These are phyloP conservation scores for Campaea margaritaria DNA, from an alignment of 2,888 invertebrate genomes.

Conservation along the genomic window DNA sequence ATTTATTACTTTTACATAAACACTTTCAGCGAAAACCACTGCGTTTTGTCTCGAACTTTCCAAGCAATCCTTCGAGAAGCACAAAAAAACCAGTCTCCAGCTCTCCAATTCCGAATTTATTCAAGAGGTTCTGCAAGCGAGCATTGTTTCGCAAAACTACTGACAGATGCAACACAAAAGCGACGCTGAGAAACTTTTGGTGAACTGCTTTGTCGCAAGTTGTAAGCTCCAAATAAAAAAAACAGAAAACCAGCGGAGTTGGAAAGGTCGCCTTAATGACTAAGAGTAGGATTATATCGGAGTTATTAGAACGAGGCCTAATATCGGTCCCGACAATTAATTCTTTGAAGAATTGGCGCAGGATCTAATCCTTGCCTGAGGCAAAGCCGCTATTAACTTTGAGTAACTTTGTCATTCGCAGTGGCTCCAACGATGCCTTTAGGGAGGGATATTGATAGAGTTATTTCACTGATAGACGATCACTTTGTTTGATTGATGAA, in stretches of 20 bases:
- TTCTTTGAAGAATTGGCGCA: neutral
- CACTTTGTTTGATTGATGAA: too few relatives aligned
- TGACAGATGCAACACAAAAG: conserved; percentile 21
- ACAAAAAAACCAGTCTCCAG: conserved; percentile 14
- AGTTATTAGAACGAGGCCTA: conserved; percentile 4
- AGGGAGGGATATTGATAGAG: too few relatives aligned
- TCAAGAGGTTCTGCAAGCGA: conserved; percentile 24
- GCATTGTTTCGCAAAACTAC: conserved; percentile 23
- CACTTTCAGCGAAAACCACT: conserved; percentile 2
- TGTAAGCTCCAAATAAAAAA: conserved; percentile 25
- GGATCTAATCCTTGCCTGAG: neutral
- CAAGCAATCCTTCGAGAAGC: conserved; percentile 16
- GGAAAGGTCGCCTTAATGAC: conserved; percentile 11
- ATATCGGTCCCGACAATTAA: conserved; percentile 1
- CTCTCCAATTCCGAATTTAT: conserved; percentile 24
- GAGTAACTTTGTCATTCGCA: neutral
- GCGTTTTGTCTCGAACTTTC: conserved; percentile 8
- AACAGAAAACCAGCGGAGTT: conserved; percentile 6
- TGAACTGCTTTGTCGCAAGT: conserved; percentile 10
- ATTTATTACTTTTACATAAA: neutral
- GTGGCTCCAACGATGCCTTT: too few relatives aligned
- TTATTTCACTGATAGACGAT: too few relatives aligned
- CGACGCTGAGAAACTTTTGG: conserved; percentile 4
- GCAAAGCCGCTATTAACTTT: neutral
- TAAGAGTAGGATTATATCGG: conserved; percentile 11